These are phyloP conservation scores for Sphaeramia orbicularis DNA, from an alignment of 2,797 vertebrate species.

Conservation along the genomic window DNA sequence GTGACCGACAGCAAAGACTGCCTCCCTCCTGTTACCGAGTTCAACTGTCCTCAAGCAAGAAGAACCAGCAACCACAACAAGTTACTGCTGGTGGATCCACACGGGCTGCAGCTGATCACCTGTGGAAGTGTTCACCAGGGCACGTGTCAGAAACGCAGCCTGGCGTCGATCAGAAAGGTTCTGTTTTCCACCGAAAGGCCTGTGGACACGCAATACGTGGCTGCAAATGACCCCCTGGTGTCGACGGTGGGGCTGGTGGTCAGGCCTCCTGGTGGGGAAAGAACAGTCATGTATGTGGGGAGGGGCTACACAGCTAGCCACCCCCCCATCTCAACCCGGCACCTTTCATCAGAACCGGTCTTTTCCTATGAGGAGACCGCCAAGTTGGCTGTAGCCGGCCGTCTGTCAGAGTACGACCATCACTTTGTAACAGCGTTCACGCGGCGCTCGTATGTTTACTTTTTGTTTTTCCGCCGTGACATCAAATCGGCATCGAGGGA, in stretches of 20 bases:
- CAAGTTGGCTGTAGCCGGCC: slow-evolving; percentile 92
- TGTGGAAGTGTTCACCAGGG: slow-evolving; percentile 96
- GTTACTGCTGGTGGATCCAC: slow-evolving; percentile 90
- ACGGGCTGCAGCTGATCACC: slow-evolving; percentile 89
- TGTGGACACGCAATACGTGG: slow-evolving; percentile 95
- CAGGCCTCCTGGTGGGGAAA: slow-evolving; percentile 78
- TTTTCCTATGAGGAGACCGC: slow-evolving; percentile 98
- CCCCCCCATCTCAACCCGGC: slow-evolving; percentile 94
- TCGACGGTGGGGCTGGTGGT: slow-evolving; percentile 94
- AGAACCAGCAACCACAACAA: slow-evolving; percentile 93
- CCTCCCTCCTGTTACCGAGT: slow-evolving; percentile 90
- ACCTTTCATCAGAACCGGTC: slow-evolving; percentile 88
- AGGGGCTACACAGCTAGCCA: slow-evolving; percentile 95
- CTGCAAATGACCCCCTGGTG: slow-evolving; percentile 92
- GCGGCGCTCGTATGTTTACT: slow-evolving; percentile 88
- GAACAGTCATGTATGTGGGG: slow-evolving; percentile 93
- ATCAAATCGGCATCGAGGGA: slow-evolving; percentile 91
- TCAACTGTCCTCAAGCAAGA: slow-evolving; percentile 91
- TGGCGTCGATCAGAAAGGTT: slow-evolving; percentile 82
- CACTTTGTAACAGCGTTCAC: slow-evolving; percentile 93
- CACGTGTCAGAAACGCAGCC: slow-evolving; percentile 93
- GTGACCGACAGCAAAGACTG: slow-evolving; percentile 95
- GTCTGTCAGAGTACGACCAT: slow-evolving; percentile 95
- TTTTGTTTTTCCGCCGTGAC: slow-evolving; percentile 94
- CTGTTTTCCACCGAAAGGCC: slow-evolving; percentile 92